phyloP scores from a whole-genome alignment of 2,888 invertebrate species.

The Perdita meconis region DNA sequence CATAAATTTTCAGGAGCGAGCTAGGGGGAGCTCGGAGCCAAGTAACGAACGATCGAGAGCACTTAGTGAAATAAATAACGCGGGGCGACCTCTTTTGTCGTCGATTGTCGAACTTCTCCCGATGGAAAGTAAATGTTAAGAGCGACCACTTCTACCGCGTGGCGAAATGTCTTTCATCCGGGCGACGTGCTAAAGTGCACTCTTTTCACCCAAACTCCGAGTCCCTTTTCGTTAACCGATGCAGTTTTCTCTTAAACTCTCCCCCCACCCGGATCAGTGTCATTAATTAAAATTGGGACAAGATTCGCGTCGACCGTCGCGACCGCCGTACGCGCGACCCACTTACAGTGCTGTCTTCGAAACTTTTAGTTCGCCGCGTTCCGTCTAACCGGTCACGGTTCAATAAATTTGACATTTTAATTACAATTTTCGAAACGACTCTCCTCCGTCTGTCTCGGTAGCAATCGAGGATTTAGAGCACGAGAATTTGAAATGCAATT shows the following conservation, averaged over 20 bases:
- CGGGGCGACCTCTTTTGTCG: slow-evolving; percentile 79
- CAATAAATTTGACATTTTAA: too few relatives aligned
- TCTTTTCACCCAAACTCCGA: slow-evolving; percentile 73
- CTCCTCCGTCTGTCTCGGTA: too few relatives aligned
- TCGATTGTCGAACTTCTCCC: slow-evolving; percentile 81
- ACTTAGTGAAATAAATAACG: slow-evolving; percentile 82
- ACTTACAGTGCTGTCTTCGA: slow-evolving; percentile 28
- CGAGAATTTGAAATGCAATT: too few relatives aligned
- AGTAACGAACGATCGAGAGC: slow-evolving; percentile 79
- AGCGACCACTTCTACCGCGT: slow-evolving; percentile 60
- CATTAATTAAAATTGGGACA: slow-evolving; percentile 13
- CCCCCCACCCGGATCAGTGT: not conserved
- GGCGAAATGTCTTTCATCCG: slow-evolving; percentile 67
- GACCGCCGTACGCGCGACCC: slow-evolving; percentile 41
- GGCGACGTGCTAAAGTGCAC: slow-evolving; percentile 64
- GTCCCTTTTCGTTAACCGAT: slow-evolving; percentile 68
- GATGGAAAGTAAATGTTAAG: slow-evolving; percentile 70
- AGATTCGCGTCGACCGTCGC: not conserved
- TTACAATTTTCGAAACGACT: too few relatives aligned
- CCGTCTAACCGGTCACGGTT: too few relatives aligned
- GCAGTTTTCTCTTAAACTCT: slow-evolving; percentile 55
- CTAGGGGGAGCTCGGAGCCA: slow-evolving; percentile 71
- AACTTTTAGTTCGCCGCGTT: not conserved
- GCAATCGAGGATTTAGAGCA: too few relatives aligned
- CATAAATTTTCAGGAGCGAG: slow-evolving; percentile 75